phyloP scores from a whole-genome alignment of 2,113 vertebrate genomes.

The Engystomops pustulosus region DNA sequence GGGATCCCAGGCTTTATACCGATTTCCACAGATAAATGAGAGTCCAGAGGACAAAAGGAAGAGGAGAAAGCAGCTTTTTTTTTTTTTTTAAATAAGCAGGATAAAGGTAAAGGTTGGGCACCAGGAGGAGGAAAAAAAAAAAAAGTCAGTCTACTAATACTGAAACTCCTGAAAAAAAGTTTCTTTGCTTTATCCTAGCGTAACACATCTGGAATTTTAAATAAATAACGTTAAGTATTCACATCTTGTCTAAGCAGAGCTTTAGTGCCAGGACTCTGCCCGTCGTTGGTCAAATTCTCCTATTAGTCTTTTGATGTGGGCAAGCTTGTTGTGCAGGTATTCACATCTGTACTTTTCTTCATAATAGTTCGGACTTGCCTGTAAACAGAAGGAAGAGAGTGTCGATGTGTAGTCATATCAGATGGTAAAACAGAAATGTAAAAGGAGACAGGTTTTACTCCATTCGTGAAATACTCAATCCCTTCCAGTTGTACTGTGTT shows the following conservation, averaged over 20 bases:
- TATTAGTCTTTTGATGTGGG: conserved; percentile 88
- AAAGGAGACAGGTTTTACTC: too few relatives aligned
- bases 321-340: conserved; percentile 90
- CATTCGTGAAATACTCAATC: too few relatives aligned
- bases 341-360: conserved; percentile 85
- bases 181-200: conserved; percentile 65
- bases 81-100: conserved; percentile 71
- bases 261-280: conserved; percentile 75
- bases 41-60: conserved; percentile 56
- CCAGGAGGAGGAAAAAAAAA: conserved; percentile 61
- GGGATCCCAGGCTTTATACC: conserved; percentile 54
- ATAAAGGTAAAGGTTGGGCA: conserved; percentile 66
- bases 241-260: conserved; percentile 63
- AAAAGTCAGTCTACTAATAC: conserved; percentile 70
- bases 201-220: conserved; percentile 71
- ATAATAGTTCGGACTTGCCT: conserved; percentile 85
- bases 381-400: conserved; percentile 37
- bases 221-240: conserved; percentile 73
- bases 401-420: neutral
- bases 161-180: conserved; percentile 68
- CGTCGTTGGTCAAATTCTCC: conserved; percentile 82
- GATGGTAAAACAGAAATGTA: too few relatives aligned
- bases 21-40: conserved; percentile 69
- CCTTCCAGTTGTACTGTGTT: too few relatives aligned
- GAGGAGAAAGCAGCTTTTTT: conserved; percentile 64